A percentile compares a stretch with the other conserved stretches of the same genome.
These are phyloP conservation scores for Dioctria rufipes DNA, from an alignment of 2,888 invertebrate species.

Conservation along the genomic window DNA sequence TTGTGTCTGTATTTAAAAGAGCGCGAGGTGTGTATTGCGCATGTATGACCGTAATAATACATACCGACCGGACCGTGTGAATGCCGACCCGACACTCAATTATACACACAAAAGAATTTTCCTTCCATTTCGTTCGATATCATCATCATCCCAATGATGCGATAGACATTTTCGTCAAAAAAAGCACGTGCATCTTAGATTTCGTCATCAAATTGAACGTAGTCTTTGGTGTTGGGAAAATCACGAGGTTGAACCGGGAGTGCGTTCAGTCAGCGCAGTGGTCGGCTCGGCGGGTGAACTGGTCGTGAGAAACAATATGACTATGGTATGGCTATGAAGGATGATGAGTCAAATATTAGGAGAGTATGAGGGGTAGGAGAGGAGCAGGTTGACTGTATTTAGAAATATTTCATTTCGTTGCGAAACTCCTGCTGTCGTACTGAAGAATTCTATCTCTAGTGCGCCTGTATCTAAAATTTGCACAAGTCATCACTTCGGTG, in stretches of 20 bases:
- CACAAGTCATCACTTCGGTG: too few relatives aligned
- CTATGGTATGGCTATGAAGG: too few relatives aligned
- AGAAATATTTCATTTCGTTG: constrained; percentile 25
- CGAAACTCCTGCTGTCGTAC: constrained; percentile 6
- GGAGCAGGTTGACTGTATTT: not conserved
- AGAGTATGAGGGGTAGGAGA: not conserved
- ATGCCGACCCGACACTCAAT: too few relatives aligned
- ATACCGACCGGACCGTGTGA: too few relatives aligned
- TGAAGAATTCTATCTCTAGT: not conserved
- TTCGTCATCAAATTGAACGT: constrained; percentile 38
- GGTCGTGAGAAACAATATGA: too few relatives aligned
- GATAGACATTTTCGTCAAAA: constrained; percentile 19
- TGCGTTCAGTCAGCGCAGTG: not conserved
- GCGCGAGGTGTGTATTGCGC: constrained; percentile 2
- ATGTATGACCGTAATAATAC: not conserved
- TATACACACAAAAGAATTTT: too few relatives aligned
- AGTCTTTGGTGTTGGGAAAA: not conserved
- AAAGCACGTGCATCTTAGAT: constrained; percentile 39
- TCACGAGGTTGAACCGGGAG: constrained; percentile 14
- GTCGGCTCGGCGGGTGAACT: too few relatives aligned
- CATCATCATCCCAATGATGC: too few relatives aligned
- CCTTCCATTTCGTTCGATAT: too few relatives aligned
- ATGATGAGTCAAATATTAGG: not conserved
- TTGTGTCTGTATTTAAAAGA: too few relatives aligned
- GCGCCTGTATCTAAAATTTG: not conserved